Conservation (phyloP, 2,113 vertebrate species). For the Origma solitaria region DNA sequence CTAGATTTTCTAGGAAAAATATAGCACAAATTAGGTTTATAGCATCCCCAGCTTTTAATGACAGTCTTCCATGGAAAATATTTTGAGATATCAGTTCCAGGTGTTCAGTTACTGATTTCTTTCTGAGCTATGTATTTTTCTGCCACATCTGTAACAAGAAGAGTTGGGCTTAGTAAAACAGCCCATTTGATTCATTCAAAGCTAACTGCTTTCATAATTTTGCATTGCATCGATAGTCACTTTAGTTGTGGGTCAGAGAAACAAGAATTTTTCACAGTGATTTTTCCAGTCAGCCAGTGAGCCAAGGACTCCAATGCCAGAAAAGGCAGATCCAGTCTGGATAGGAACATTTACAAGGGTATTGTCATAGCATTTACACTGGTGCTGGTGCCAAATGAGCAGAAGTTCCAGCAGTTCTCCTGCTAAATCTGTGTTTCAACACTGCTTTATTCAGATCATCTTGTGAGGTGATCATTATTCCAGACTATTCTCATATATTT, state of each 20-base stretch:
- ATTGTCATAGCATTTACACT: not conserved
- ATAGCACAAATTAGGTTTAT: not conserved
- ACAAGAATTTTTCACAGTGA: not conserved
- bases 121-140: not conserved
- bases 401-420: not conserved
- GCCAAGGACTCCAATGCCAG: not conserved
- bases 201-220: not conserved
- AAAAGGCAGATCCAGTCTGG: not conserved
- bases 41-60: not conserved
- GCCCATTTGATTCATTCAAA: not conserved
- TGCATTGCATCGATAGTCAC: not conserved
- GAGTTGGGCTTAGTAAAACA: not conserved
- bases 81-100: not conserved
- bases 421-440: not conserved
- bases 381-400: not conserved
- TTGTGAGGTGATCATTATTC: not conserved
- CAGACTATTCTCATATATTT: not conserved
- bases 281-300: not conserved
- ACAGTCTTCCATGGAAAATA: not conserved
- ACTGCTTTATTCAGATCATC: not conserved
- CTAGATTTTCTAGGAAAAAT: not conserved
- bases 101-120: not conserved
- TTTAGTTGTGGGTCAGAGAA: not conserved
- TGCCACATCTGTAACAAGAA: not conserved
- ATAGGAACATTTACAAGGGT: not conserved